phyloP scores from a whole-genome alignment of 1,140 invertebrate species.

The Hermetia illucens region DNA sequence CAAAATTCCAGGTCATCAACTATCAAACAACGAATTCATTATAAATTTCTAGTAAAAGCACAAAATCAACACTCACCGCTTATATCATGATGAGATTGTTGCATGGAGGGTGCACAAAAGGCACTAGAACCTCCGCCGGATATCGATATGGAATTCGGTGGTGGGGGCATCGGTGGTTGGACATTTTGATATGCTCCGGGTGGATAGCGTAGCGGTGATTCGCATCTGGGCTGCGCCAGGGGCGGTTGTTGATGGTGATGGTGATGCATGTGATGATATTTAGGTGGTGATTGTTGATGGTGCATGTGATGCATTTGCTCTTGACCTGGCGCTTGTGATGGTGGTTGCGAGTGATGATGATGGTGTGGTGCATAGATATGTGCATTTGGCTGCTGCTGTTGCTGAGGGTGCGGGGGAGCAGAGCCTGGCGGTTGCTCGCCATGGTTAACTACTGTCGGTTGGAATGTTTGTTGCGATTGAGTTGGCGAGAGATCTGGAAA shows the following conservation, averaged over 20 bases:
- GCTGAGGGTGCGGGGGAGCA: slow-evolving; percentile 22
- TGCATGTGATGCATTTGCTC: slow-evolving; percentile 12
- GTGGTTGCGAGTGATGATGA: slow-evolving; percentile 11
- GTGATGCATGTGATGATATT: slow-evolving; percentile 13
- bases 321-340: no score
- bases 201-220: neutral
- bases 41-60: no score
- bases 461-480: no score
- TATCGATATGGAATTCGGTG: slow-evolving; percentile 9
- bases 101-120: slow-evolving; percentile 22
- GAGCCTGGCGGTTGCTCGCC: slow-evolving; percentile 17
- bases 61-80: slow-evolving; percentile 22
- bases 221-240: neutral
- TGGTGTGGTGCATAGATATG: slow-evolving; percentile 21
- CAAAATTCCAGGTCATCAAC: no score
- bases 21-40: no score
- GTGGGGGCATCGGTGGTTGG: slow-evolving; percentile 3
- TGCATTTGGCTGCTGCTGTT: slow-evolving; percentile 22
- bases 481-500: no score
- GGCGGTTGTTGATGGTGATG: slow-evolving; percentile 9
- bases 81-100: slow-evolving; percentile 16
- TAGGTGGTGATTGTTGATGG: slow-evolving; percentile 8
- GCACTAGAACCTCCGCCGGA: slow-evolving; percentile 21
- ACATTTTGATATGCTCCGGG: neutral
- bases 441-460: no score